These are phyloP conservation scores for Neoascia interrupta DNA, from an alignment of 2,888 invertebrate genomes.

Conservation along the genomic window DNA sequence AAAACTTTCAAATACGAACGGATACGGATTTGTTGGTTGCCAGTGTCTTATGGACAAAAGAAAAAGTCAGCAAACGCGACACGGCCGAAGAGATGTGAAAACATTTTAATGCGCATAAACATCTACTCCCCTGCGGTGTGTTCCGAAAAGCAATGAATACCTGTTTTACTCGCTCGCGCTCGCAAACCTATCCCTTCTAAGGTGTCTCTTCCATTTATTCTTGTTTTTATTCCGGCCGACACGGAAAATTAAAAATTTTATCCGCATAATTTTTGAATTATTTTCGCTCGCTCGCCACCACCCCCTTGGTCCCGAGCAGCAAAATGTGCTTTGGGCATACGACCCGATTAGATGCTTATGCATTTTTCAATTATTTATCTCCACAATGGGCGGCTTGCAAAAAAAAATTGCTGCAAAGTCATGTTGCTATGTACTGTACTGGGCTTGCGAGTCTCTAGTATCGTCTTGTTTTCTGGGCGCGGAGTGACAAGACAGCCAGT, in stretches of 20 bases:
- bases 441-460: constrained; percentile 45
- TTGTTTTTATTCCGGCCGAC: constrained; percentile 60
- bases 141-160: constrained; percentile 61
- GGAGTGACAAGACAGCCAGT: constrained; percentile 64
- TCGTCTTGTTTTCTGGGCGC: constrained; percentile 60
- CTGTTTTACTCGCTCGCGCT: constrained; percentile 51
- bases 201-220: constrained; percentile 52
- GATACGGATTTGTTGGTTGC: constrained; percentile 32
- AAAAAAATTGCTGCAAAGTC: constrained; percentile 60
- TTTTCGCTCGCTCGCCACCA: constrained; percentile 75
- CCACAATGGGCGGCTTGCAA: constrained; percentile 66
- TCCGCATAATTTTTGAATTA: constrained; percentile 79
- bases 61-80: constrained; percentile 38
- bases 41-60: constrained; percentile 23
- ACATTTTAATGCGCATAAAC: constrained; percentile 62
- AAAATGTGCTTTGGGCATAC: constrained; percentile 65
- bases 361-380: constrained; percentile 70
- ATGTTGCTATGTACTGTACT: constrained; percentile 58
- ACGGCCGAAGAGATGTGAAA: constrained; percentile 51
- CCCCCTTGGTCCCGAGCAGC: constrained; percentile 45
- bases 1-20: constrained; percentile 27
- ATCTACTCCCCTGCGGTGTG: constrained; percentile 53
- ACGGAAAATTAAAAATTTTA: constrained; percentile 77
- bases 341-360: constrained; percentile 70
- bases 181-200: constrained; percentile 57